Base-by-base conservation (phyloP, 2,113 vertebrate species). In the Taurulus bubalis region DNA sequence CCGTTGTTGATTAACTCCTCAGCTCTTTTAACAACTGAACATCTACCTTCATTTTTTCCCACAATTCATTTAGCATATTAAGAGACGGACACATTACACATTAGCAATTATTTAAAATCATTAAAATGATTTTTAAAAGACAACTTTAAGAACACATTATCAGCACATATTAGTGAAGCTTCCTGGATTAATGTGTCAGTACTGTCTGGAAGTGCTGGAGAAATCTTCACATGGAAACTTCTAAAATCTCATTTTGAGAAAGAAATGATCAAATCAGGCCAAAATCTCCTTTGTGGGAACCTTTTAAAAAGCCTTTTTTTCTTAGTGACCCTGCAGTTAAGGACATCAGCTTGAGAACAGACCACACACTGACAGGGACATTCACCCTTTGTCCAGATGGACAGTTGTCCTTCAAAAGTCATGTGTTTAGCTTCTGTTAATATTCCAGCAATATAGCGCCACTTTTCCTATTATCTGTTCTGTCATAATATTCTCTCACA, bases 321-420 rank as follows among this genome's bases (percentile, higher is more conserved):
- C 28, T 70, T n/a, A 59, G 55, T 55, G 71, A 91, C 87, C 83
- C 81, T 45, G 9, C 63, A 85, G 82, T 78, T 77, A 73, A 89
- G 86, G 92, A 92, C 93, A 88, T 80, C 18, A 73, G 76, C 60
- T 47, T 76, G 67, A 80, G 87, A 89, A 84, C 75, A 85, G 82
- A 91, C 82, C 90, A 88, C 87, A 91, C 85, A 90, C 88, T 88
- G 79, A 88, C 86, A 81, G 64, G 85, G 87, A 87, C 86, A 75
- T 89, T 91, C 87, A 90, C 86, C 85, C 86, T 84, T 85, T 82
- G 82, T 90, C 86, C 86, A 91, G 79, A 89, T 87, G 72, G 63
- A 78, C 45, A 36, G 78, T 87, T 87, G 82, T 89, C 83, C 87
- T 81, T 79, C 64, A 73, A 72, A 82, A 75, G 77, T 71, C 60